A percentile compares a stretch with the other conserved stretches of the same genome.
Evolutionary conservation across 2,888 invertebrate genomes (phyloP).

Genomic region (Pandemis corylana): DNA sequence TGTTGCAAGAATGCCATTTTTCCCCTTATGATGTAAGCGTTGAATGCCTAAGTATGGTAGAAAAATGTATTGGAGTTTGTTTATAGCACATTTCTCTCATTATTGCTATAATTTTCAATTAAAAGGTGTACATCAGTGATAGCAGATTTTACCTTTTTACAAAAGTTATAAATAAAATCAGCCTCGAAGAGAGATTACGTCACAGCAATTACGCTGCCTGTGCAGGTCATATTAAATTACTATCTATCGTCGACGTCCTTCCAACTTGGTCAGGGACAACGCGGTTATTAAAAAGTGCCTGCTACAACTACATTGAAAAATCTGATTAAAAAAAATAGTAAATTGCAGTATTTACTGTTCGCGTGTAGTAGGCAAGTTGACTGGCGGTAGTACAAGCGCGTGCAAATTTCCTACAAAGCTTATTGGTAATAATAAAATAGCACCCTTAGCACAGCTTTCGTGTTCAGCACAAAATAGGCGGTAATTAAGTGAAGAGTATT

Average conservation of each 20-base stretch:
- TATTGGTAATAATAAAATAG: background rate
- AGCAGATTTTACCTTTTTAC: background rate
- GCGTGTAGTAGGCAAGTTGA: constrained; percentile 29
- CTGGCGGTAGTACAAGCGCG: background rate
- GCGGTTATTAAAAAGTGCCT: constrained; percentile 16
- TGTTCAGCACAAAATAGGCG: background rate
- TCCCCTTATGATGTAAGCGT: too few species aligned
- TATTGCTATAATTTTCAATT: too few species aligned
- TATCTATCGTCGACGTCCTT: constrained; percentile 9
- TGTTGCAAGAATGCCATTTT: too few species aligned
- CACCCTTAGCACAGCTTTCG: background rate
- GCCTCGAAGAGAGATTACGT: background rate
- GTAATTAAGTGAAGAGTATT: too few species aligned
- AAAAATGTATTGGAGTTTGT: too few species aligned
- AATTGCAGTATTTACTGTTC: constrained; percentile 32
- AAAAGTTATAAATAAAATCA: background rate
- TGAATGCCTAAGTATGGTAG: too few species aligned
- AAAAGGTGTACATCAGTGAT: too few species aligned
- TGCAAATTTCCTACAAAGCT: background rate
- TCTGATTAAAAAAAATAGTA: constrained; percentile 24
- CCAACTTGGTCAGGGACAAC: constrained; percentile 27
- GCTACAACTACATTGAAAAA: constrained; percentile 18
- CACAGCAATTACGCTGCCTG: background rate
- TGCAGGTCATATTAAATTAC: constrained; percentile 9
- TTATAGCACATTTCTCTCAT: too few species aligned